Conservation (phyloP, 2,113 vertebrate genomes). For the Hymenochirus boettgeri region DNA sequence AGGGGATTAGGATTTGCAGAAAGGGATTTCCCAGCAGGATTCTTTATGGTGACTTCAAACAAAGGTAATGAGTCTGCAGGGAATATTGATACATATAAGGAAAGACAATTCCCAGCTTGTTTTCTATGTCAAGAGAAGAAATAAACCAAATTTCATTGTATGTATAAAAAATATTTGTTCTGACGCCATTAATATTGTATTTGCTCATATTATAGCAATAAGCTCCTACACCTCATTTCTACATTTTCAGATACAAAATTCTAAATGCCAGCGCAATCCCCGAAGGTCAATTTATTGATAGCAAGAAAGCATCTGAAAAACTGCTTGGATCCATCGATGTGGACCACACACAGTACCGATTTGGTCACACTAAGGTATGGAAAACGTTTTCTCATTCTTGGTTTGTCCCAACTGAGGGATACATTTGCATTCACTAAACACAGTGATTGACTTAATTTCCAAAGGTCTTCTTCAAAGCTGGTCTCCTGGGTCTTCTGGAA, state of each 20-base stretch:
- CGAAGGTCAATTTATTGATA: slow-evolving; percentile 83
- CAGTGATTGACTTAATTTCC: neutral
- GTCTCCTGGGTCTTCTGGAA: slow-evolving; percentile 80
- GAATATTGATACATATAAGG: no score
- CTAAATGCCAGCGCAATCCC: slow-evolving; percentile 82
- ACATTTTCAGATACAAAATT: slow-evolving; percentile 65
- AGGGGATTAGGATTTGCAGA: slow-evolving; percentile 84
- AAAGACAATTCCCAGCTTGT: no score
- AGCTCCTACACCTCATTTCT: neutral
- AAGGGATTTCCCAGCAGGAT: slow-evolving; percentile 87
- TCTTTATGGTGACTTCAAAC: slow-evolving; percentile 82
- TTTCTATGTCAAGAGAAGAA: no score
- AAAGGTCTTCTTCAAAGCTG: slow-evolving; percentile 93
- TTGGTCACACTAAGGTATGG: slow-evolving; percentile 84
- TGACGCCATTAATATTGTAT: no score
- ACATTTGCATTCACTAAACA: neutral
- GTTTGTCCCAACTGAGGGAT: no score
- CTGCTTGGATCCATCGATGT: slow-evolving; percentile 77
- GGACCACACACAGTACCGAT: slow-evolving; percentile 78
- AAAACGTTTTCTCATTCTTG: neutral
- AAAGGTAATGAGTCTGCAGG: no score
- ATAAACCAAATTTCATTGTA: no score
- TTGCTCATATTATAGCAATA: no score
- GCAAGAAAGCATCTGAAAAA: slow-evolving; percentile 84
- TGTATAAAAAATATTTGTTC: no score